A percentile compares a stretch with the other conserved stretches of the same genome.
phyloP scores from a whole-genome alignment of 2,797 vertebrate genomes.

The Balearica regulorum region DNA sequence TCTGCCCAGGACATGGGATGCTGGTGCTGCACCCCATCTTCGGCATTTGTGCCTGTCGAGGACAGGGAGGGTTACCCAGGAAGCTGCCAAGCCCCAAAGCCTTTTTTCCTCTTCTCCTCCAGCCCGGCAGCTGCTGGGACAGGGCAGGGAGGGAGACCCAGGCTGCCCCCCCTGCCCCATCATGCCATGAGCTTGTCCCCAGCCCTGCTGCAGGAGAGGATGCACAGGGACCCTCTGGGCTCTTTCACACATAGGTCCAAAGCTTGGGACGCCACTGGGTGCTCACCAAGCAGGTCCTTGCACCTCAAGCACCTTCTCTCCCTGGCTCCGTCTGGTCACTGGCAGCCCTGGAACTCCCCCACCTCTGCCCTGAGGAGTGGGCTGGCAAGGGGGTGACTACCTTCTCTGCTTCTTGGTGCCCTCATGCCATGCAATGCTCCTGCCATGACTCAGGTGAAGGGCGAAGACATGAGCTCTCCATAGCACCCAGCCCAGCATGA shows the following conservation, averaged over 20 bases:
- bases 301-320: neutral
- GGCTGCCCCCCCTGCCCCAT: rapidly evolving
- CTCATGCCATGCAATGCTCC: rapidly evolving
- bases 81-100: neutral
- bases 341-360: neutral
- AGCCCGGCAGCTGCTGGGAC: neutral
- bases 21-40: neutral
- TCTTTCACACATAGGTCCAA: neutral
- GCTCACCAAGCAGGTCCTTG: neutral
- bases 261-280: neutral
- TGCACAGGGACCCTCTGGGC: neutral
- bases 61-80: neutral
- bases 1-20: rapidly evolving
- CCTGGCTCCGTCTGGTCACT: neutral
- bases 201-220: neutral
- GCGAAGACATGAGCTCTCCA: neutral
- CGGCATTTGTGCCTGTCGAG: rapidly evolving
- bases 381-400: neutral
- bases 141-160: neutral
- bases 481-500: rapidly evolving
- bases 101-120: neutral
- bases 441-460: neutral
- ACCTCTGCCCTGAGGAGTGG: too few relatives aligned
- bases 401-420: neutral
- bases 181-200: neutral